A percentile compares a stretch with the other conserved stretches of the same genome.
Conservation (phyloP, 2,797 vertebrate species). For the Coreius guichenoti region DNA sequence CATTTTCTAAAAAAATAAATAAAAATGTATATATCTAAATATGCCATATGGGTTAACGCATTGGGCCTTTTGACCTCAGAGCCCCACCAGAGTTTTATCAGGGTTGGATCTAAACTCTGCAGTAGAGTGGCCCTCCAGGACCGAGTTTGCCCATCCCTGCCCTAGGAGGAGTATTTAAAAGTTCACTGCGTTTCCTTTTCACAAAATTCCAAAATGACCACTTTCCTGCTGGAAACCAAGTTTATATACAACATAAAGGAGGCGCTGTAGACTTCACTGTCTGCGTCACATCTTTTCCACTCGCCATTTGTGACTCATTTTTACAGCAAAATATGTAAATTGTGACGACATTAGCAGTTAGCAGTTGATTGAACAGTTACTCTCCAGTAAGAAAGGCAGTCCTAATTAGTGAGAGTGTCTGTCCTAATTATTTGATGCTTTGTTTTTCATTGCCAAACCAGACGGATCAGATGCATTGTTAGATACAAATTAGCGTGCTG, state of each 20-base stretch:
- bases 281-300: neutral
- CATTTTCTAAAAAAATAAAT: no score
- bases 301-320: neutral
- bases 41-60: no score
- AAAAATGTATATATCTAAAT: no score
- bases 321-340: neutral
- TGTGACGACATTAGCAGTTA: neutral
- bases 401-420: constrained; percentile 17
- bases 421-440: neutral
- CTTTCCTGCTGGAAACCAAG: neutral
- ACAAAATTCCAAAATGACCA: neutral
- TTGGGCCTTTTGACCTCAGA: no score
- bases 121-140: neutral
- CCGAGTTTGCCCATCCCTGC: neutral
- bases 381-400: neutral
- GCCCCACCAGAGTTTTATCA: no score
- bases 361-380: neutral
- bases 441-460: constrained; percentile 24
- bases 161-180: neutral
- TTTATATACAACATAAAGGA: neutral
- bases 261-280: neutral
- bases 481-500: neutral
- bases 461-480: neutral
- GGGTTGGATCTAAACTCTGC: neutral
- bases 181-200: neutral